Evolutionary conservation across 37 sponge, comb jelly and placozoan genomes (phyloP), one percentile per base, ranked within the genome.

Genomic region (Geodia barretti): DNA sequence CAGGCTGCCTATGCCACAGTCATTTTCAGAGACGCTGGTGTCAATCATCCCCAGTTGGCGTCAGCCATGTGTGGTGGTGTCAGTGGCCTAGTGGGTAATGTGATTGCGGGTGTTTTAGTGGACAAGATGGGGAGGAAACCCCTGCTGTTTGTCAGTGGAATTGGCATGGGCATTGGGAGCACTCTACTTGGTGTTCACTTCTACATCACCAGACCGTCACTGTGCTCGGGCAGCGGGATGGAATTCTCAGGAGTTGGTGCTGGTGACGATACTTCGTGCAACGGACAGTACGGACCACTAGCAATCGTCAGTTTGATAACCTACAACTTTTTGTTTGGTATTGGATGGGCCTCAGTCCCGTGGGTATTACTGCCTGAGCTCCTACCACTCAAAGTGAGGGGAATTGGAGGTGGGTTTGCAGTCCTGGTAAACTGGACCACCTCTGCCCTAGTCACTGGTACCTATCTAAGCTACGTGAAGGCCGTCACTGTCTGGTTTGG

Each of bases 101-200:
- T 78, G 36, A 23, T 92, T 25, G 41, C 87, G 1, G n/a, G 71
- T 3, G 62, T 91, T n/a, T 2, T 95, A 0, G 78, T 92, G 23
- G 95, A 95, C 28, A n/a, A 58, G 1, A 32, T 91, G 64, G 95
- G 95, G 37, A 30, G 95, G 28, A 87, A 91, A 23, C 29, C 78
- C 34, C 41, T 88, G 24, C 89, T 95, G 0, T 34, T 88, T 29
- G 23, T 85, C 3, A 76, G 92, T 63, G 43, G 68, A 5, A 35
- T 64, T 37, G 69, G 58, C 0, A 76, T 86, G 87, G 39, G 20
- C 34, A 23, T 88, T 41, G 64, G 85, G 20, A 26, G 40, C 23
- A 29, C 47, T 25, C 68, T 64, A 63, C 35, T 94, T 37, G 85
- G 83, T n/a, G 38, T 76, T 0, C 73, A 87, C 59, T 86, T 83